Percentiles rank a stretch among this genome's conserved stretches.
Conservation (phyloP, 2,113 vertebrate species). For the Cathartes aura region DNA sequence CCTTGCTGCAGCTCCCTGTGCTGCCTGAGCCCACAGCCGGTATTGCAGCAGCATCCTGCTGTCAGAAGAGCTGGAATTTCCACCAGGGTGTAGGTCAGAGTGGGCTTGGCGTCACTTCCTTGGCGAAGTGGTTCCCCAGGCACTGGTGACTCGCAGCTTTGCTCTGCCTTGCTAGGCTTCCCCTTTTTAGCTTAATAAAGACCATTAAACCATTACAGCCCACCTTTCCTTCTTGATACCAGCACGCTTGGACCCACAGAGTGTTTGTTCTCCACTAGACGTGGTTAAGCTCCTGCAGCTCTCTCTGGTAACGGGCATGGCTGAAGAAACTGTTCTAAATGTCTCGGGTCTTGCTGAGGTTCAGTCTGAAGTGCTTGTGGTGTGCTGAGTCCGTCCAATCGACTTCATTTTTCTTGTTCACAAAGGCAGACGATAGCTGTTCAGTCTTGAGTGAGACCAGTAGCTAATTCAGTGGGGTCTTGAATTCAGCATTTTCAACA, state of each 20-base stretch:
- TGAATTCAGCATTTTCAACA: no score
- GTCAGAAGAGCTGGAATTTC: neutral
- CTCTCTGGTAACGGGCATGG: accelerated
- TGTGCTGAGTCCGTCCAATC: neutral
- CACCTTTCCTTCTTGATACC: neutral
- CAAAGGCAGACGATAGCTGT: neutral
- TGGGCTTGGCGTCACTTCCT: neutral
- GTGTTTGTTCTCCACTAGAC: neutral
- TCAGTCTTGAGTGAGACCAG: no score
- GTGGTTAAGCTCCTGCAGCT: neutral
- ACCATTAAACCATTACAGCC: neutral
- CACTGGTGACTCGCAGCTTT: neutral
- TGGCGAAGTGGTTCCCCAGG: neutral
- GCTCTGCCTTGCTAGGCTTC: neutral
- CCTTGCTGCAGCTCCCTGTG: neutral
- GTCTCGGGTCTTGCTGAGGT: neutral
- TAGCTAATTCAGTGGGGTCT: no score
- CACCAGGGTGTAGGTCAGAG: neutral
- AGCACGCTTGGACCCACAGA: neutral
- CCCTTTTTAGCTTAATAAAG: neutral
- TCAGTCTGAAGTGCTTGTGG: neutral
- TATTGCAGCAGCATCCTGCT: neutral
- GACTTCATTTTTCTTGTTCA: neutral
- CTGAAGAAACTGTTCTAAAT: neutral
- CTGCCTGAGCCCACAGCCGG: accelerated